Evolutionary conservation across 2,113 vertebrate species (phyloP).

Genomic region (Danio rerio): DNA sequence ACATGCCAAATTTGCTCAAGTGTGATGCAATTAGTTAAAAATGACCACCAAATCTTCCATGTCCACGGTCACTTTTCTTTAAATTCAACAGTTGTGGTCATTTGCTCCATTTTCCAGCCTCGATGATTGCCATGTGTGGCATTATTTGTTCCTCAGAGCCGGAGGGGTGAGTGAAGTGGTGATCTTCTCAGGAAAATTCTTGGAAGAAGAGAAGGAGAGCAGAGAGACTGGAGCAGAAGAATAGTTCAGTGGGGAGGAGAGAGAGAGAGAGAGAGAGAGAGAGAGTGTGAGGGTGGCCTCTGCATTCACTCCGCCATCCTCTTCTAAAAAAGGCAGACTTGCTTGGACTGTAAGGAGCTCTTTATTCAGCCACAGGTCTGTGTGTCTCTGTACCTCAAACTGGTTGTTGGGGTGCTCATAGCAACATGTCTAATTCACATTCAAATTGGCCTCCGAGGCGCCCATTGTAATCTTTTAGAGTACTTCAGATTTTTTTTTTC

Average conservation of each 20-base stretch:
- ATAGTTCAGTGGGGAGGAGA: conserved; percentile 1
- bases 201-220: conserved; percentile 49
- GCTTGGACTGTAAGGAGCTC: conserved; percentile 73
- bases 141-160: background rate
- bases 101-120: too few species aligned
- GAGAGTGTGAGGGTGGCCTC: conserved; percentile 38
- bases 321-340: conserved; percentile 72
- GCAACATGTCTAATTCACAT: conserved; percentile 73
- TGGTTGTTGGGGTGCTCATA: conserved; percentile 66
- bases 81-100: background rate
- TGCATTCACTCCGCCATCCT: conserved; percentile 72
- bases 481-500: conserved; percentile 56
- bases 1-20: background rate
- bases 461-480: conserved; percentile 53
- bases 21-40: background rate
- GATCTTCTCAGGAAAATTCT: conserved; percentile 47
- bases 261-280: conserved; percentile 33
- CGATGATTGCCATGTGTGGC: background rate
- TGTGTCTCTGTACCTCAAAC: conserved; percentile 55
- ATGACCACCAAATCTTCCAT: background rate
- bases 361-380: conserved; percentile 68
- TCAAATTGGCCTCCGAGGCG: conserved; percentile 70
- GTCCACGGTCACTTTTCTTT: background rate
- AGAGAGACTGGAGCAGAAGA: conserved; percentile 44
- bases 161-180: background rate